phyloP scores from a whole-genome alignment of 2,888 invertebrate species.

The Rhyacophila evoluta region DNA sequence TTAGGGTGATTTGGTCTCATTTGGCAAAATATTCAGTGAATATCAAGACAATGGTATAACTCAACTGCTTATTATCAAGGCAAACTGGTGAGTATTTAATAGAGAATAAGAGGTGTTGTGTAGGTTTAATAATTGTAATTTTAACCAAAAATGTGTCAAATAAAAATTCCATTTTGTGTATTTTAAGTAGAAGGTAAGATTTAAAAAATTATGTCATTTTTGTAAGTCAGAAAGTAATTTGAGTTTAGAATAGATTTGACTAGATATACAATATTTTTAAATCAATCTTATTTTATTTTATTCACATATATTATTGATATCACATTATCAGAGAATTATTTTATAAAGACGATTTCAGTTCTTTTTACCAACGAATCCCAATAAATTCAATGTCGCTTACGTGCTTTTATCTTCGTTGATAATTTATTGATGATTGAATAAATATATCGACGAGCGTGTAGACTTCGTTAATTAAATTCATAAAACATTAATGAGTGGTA shows the following conservation, averaged over 20 bases:
- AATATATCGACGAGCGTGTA: neutral
- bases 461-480: slow-evolving; percentile 16
- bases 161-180: too few species aligned
- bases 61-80: too few species aligned
- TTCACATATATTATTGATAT: neutral
- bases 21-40: too few species aligned
- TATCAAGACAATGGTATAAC: too few species aligned
- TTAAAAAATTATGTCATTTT: neutral
- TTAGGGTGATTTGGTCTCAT: too few species aligned
- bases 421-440: neutral
- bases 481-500: neutral
- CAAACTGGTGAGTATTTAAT: too few species aligned
- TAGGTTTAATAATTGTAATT: too few species aligned
- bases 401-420: neutral
- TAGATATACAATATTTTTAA: neutral
- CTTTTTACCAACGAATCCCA: neutral
- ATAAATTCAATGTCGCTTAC: neutral
- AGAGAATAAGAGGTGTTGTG: too few species aligned
- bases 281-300: neutral
- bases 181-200: too few species aligned
- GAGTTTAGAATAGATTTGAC: neutral
- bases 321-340: too few species aligned
- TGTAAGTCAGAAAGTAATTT: neutral
- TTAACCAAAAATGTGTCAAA: too few species aligned
- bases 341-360: too few species aligned